Evolutionary conservation across 2,888 invertebrate genomes (phyloP), one percentile per base, ranked within the genome.

Genomic region (Acleris laterana): DNA sequence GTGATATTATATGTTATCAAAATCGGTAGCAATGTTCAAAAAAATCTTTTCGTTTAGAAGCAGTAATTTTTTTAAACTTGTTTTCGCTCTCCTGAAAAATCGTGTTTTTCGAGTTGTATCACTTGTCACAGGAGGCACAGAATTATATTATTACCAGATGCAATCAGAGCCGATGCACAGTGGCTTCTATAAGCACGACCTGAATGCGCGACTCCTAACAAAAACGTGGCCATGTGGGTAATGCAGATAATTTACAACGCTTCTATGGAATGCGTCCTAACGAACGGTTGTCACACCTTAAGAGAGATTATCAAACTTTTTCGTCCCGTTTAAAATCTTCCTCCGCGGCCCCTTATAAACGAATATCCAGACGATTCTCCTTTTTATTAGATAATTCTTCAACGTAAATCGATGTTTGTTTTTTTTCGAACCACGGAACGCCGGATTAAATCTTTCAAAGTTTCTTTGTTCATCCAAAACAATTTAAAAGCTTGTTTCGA

Each of bases 261-360:
- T 72, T 67, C 69, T 63, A 71, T 73, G 74, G 79, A 78, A 82
- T 81, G 80, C 80, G 71, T 77, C 71, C 75, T 84, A 85, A 84
- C 82, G 81, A 85, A 84, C 78, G 70, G 73, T 77, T 80, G 74
- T 81, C 78, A 84, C 85, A 85, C 86, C 84, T 84, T 71, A 61
- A 72, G 76, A 69, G 74, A 75, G 74, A 81, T 80, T 75, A 75
- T 74, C 68, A 59, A 79, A 76, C 76, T 82, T 84, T 81, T 85
- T 82, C 70, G 69, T 71, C 63, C 73, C 79, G 79, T 84, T 83
- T 78, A 73, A 68, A 56, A 71, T 74, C 69, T 75, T 75, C 68
- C 44, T 69, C 68, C 71, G 74, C 78, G 77, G 77, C 74, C 64
- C 64, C 65, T 67, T 72, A 72, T 71, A 78, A 80, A 77, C 70